Percentiles rank a stretch among this genome's conserved stretches.
phyloP scores from a whole-genome alignment of 2,888 invertebrate genomes.

The Prosopocoilus inquinatus region DNA sequence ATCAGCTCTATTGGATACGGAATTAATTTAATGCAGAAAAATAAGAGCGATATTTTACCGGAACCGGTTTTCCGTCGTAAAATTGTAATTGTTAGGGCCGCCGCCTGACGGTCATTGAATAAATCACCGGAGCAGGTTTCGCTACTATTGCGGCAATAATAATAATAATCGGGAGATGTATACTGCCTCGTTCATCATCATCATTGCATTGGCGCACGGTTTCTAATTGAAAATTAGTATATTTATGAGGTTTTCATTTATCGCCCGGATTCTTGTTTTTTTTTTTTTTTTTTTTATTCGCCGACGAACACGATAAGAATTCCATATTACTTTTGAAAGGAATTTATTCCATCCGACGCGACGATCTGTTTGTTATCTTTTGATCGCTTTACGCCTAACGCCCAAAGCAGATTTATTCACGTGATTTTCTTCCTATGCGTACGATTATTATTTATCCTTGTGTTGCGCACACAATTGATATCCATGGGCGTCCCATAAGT shows the following conservation, averaged over 20 bases:
- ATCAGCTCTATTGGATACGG: slow-evolving; percentile 8
- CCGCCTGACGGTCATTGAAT: slow-evolving; percentile 19
- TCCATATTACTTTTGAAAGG: too few relatives aligned
- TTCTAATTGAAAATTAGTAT: slow-evolving; percentile 27
- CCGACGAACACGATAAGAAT: too few relatives aligned
- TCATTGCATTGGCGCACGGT: slow-evolving; percentile 18
- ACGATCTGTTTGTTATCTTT: neutral
- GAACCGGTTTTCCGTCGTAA: slow-evolving; percentile 19
- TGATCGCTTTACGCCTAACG: neutral
- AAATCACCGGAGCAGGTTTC: slow-evolving; percentile 27
- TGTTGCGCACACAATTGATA: too few relatives aligned
- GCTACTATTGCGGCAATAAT: slow-evolving; percentile 20
- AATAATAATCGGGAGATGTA: slow-evolving; percentile 23
- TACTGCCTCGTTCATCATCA: slow-evolving; percentile 26
- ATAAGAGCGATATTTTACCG: slow-evolving; percentile 12
- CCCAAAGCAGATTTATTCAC: neutral
- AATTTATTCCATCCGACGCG: neutral
- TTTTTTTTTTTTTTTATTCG: too few relatives aligned
- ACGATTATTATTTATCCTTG: too few relatives aligned
- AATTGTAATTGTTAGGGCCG: slow-evolving; percentile 23
- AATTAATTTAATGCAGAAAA: slow-evolving; percentile 18
- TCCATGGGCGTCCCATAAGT: too few relatives aligned
- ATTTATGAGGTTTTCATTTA: slow-evolving; percentile 24
- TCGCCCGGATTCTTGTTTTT: slow-evolving; percentile 4
- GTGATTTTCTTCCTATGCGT: too few relatives aligned